These are phyloP conservation scores for Trididemnum nubilum DNA, from an alignment of 23 tunicate genomes.

Conservation along the genomic window DNA sequence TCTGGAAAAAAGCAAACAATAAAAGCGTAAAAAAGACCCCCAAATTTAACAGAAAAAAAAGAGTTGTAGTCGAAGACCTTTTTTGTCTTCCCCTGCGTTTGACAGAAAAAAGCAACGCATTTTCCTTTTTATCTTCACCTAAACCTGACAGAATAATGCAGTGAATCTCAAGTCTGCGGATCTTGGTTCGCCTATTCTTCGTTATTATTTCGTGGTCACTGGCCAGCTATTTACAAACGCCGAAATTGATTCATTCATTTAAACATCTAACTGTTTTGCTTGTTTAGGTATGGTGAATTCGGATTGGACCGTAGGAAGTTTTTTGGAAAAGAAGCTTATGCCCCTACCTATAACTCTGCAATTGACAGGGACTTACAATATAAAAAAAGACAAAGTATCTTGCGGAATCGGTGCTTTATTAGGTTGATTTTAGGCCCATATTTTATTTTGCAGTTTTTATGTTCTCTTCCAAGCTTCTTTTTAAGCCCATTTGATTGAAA, in stretches of 20 bases:
- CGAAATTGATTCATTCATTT: constrained; percentile 88
- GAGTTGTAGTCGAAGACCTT: too few relatives aligned
- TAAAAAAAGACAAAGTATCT: constrained; percentile 90
- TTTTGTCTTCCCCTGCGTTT: too few relatives aligned
- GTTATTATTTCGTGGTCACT: too few relatives aligned
- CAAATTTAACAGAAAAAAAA: too few relatives aligned
- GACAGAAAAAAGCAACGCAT: too few relatives aligned
- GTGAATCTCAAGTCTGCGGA: too few relatives aligned
- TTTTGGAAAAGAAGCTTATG: constrained; percentile 72
- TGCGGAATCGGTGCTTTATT: constrained; percentile 89
- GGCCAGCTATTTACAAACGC: constrained; percentile 75
- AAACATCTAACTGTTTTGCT: constrained; percentile 45
- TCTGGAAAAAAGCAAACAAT: too few relatives aligned
- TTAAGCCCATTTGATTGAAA: not conserved
- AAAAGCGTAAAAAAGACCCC: too few relatives aligned
- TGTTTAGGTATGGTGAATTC: constrained; percentile 68
- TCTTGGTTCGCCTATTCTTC: too few relatives aligned
- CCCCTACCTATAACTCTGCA: constrained; percentile 82
- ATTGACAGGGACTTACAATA: constrained; percentile 84
- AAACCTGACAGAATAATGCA: too few relatives aligned
- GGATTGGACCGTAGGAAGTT: constrained; percentile 91
- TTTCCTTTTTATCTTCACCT: too few relatives aligned
- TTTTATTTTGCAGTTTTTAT: constrained; percentile 29
- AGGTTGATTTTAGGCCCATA: constrained; percentile 53
- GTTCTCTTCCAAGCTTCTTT: not conserved